phyloP scores from a whole-genome alignment of 1,140 invertebrate genomes.

The Ditylenchus dipsaci region DNA sequence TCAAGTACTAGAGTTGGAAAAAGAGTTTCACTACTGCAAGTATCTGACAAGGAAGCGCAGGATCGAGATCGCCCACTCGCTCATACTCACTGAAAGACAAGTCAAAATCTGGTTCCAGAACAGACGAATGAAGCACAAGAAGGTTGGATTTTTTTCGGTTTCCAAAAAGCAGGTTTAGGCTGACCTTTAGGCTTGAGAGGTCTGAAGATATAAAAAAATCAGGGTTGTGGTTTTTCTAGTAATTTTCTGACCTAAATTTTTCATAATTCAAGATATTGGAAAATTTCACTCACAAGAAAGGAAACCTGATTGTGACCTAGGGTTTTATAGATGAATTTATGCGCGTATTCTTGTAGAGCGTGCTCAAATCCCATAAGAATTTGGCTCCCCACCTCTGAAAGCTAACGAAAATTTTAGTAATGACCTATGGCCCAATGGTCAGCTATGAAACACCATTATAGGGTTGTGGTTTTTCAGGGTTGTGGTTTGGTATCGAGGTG shows the following conservation, averaged over 20 bases:
- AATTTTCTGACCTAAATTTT: neutral
- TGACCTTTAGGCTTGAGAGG: neutral
- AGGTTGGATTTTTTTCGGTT: slow-evolving; percentile 18
- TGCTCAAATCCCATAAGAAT: too few relatives aligned
- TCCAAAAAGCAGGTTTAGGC: neutral
- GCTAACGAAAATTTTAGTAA: too few relatives aligned
- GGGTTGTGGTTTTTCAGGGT: too few relatives aligned
- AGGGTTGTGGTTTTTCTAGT: neutral
- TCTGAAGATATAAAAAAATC: neutral
- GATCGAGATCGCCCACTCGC: slow-evolving; percentile 81
- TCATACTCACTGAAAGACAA: slow-evolving; percentile 80
- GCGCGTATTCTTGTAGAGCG: too few relatives aligned
- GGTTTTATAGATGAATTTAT: too few relatives aligned
- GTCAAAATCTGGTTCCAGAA: slow-evolving; percentile 72
- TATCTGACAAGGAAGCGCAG: slow-evolving; percentile 68
- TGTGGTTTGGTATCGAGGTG: too few relatives aligned
- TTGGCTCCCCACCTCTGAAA: too few relatives aligned
- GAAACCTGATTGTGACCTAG: too few relatives aligned
- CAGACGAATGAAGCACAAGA: slow-evolving; percentile 46
- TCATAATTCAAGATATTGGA: neutral
- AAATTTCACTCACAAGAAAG: too few relatives aligned
- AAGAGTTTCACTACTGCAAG: slow-evolving; percentile 92
- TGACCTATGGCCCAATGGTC: too few relatives aligned
- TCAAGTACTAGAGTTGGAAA: slow-evolving; percentile 90
- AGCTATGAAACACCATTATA: too few relatives aligned